Percentiles rank a stretch among this genome's conserved stretches.
Conservation (phyloP, 2,113 vertebrate species). For the Gambusia holbrooki region DNA sequence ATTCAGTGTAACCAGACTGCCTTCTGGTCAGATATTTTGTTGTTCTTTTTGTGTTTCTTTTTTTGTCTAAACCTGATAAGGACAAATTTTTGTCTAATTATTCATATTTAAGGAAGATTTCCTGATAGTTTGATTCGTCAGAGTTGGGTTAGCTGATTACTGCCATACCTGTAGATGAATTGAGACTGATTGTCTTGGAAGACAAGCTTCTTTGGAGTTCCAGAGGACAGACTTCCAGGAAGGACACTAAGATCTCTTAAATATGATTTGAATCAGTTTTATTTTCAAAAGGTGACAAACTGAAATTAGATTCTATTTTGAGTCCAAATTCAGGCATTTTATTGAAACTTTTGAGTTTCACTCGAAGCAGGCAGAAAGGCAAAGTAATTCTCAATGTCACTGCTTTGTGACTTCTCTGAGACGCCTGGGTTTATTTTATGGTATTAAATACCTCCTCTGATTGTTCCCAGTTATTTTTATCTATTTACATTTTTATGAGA, state of each 20-base stretch:
- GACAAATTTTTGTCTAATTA: too few species aligned
- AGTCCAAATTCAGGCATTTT: background rate
- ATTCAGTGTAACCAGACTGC: too few species aligned
- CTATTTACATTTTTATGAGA: slow-evolving; percentile 80
- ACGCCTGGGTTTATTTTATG: slow-evolving; percentile 51
- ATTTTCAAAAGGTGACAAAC: background rate
- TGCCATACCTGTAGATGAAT: too few species aligned
- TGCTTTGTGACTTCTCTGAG: slow-evolving; percentile 39
- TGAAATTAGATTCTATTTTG: background rate
- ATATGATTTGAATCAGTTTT: background rate
- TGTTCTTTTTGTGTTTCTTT: too few species aligned
- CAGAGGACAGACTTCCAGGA: background rate
- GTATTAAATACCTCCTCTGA: slow-evolving; percentile 60
- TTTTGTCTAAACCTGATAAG: too few species aligned
- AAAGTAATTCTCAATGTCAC: slow-evolving; percentile 32
- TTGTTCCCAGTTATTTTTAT: slow-evolving; percentile 59
- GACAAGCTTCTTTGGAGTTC: background rate
- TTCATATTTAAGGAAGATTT: too few species aligned
- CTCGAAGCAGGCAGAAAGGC: background rate
- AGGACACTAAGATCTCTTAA: background rate
- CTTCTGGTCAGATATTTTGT: too few species aligned
- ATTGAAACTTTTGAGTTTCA: background rate
- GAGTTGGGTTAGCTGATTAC: too few species aligned
- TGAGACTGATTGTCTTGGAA: background rate
- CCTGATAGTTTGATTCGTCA: too few species aligned